phyloP scores from a whole-genome alignment of 1,140 invertebrate species.

The Lepidotrigona ventralis region DNA sequence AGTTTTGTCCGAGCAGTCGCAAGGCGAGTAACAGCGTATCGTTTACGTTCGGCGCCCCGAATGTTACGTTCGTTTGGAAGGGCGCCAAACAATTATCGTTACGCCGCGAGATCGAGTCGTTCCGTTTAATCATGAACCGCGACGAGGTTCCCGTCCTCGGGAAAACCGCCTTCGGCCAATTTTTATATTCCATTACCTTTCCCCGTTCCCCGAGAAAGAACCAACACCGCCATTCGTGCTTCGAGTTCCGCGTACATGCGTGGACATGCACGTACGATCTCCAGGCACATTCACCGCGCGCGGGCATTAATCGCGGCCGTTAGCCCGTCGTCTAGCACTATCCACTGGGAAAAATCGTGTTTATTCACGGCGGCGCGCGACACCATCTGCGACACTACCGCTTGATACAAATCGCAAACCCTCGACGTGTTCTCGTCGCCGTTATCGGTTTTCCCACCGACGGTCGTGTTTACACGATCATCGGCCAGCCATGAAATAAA shows the following conservation, averaged over 20 bases:
- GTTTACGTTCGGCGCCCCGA: slow-evolving; percentile 8
- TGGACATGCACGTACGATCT: not conserved
- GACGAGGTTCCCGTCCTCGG: not conserved
- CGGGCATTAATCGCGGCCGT: slow-evolving; percentile 24
- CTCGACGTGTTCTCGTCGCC: slow-evolving; percentile 1
- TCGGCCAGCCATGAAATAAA: slow-evolving; percentile 16
- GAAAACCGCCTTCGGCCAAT: slow-evolving; percentile 9
- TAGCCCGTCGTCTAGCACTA: not conserved
- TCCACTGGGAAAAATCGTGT: slow-evolving; percentile 11
- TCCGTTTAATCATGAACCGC: slow-evolving; percentile 34
- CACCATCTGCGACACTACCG: slow-evolving; percentile 28
- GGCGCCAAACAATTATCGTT: slow-evolving; percentile 49
- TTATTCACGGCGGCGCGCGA: slow-evolving; percentile 36
- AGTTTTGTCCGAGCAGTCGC: slow-evolving; percentile 23
- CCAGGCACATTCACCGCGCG: not conserved
- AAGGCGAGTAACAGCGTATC: slow-evolving; percentile 30
- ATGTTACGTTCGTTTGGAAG: slow-evolving; percentile 8
- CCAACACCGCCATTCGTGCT: not conserved
- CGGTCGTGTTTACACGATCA: slow-evolving; percentile 1
- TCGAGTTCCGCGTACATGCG: not conserved
- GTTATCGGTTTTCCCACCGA: not conserved
- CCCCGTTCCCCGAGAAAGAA: not conserved
- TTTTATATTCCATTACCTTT: slow-evolving; percentile 45
- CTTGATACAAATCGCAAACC: slow-evolving; percentile 29
- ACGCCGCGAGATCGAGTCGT: slow-evolving; percentile 29